Evolutionary conservation across 2,888 invertebrate genomes (phyloP).

Genomic region (Lasioglossum calceatum): DNA sequence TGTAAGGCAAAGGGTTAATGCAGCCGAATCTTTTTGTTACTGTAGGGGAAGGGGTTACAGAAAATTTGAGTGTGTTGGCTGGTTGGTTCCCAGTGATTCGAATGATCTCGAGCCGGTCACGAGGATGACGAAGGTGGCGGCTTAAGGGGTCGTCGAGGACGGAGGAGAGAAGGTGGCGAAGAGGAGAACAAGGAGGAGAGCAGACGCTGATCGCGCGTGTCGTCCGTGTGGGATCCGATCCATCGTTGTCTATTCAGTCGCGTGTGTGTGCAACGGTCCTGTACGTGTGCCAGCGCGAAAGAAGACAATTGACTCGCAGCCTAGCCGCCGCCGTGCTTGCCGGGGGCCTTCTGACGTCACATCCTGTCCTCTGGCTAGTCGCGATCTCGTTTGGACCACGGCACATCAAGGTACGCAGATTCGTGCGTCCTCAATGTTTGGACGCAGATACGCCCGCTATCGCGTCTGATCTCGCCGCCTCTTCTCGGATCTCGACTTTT

Average conservation of each 20-base stretch:
- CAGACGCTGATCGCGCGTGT: slow-evolving; percentile 44
- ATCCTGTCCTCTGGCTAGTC: slow-evolving; percentile 78
- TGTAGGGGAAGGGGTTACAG: neutral
- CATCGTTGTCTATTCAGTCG: neutral
- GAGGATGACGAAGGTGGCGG: slow-evolving; percentile 41
- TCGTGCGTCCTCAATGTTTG: slow-evolving; percentile 65
- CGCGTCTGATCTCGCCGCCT: slow-evolving; percentile 24
- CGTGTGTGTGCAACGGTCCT: neutral
- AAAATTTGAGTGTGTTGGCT: neutral
- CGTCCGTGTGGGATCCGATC: slow-evolving; percentile 45
- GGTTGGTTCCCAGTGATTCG: neutral
- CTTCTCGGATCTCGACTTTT: neutral
- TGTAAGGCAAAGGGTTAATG: too few species aligned
- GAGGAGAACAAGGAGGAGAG: slow-evolving; percentile 37
- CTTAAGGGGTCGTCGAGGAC: slow-evolving; percentile 32
- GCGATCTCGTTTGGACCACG: slow-evolving; percentile 78
- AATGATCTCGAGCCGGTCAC: slow-evolving; percentile 24
- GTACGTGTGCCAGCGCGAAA: slow-evolving; percentile 67
- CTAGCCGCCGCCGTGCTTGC: slow-evolving; percentile 68
- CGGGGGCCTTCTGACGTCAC: slow-evolving; percentile 81
- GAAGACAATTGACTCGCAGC: slow-evolving; percentile 82
- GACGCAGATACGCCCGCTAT: slow-evolving; percentile 44
- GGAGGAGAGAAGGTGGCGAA: slow-evolving; percentile 43
- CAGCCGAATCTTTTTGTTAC: neutral
- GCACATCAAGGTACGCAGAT: slow-evolving; percentile 76